These are phyloP conservation scores for Chromobotia macracanthus DNA, from an alignment of 2,797 vertebrate species.

Conservation along the genomic window DNA sequence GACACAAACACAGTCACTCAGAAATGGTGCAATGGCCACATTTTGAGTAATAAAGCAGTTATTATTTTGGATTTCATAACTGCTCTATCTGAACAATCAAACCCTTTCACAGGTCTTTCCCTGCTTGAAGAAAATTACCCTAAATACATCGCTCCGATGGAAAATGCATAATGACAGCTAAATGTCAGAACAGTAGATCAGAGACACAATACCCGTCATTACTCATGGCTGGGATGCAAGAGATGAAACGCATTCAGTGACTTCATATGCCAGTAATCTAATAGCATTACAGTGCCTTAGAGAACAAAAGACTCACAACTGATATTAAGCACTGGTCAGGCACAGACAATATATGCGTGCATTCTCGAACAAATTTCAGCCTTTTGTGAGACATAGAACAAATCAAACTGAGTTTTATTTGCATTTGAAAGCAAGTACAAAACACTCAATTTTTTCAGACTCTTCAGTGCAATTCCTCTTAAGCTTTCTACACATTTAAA, in stretches of 20 bases:
- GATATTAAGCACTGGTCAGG: background rate
- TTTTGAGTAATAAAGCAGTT: background rate
- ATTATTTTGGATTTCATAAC: background rate
- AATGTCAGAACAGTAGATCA: conserved; percentile 34
- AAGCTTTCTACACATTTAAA: background rate
- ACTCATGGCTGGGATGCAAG: conserved; percentile 10
- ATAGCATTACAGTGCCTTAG: conserved; percentile 15
- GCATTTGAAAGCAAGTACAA: background rate
- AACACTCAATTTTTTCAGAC: background rate
- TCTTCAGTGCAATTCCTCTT: background rate
- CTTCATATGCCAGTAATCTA: conserved; percentile 31
- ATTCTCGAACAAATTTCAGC: background rate
- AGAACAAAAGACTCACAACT: background rate
- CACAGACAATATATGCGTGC: background rate
- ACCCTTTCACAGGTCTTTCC: conserved; percentile 12
- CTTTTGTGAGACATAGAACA: background rate
- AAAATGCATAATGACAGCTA: conserved; percentile 20
- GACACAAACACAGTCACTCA: background rate
- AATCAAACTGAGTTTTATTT: too few species aligned
- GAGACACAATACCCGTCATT: conserved; percentile 42
- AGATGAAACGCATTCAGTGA: background rate
- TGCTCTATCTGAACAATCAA: conserved; percentile 19
- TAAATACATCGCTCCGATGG: background rate
- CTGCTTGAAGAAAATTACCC: conserved; percentile 22
- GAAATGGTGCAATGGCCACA: background rate